Percentiles rank a stretch among this genome's conserved stretches.
Evolutionary conservation across 2,888 invertebrate species (phyloP).

Genomic region (Seira musarum): DNA sequence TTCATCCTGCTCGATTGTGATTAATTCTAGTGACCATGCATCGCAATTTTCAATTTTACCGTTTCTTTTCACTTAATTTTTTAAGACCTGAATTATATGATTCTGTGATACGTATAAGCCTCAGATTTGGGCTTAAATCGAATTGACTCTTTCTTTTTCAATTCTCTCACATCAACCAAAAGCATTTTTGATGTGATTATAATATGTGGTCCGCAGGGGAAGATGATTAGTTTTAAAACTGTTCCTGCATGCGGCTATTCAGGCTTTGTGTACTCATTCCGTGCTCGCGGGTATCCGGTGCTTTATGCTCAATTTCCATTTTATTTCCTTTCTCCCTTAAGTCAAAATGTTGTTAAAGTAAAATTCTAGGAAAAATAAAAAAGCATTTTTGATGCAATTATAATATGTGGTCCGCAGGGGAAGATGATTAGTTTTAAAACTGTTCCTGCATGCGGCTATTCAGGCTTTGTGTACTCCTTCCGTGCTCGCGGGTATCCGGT

Average conservation of each 20-base stretch:
- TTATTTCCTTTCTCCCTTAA: not conserved
- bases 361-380: conserved; percentile 51
- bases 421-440: conserved; percentile 11
- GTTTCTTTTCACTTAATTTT: too few species aligned
- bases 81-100: too few species aligned
- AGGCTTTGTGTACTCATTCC: too few species aligned
- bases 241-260: not conserved
- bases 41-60: too few species aligned
- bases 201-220: not conserved
- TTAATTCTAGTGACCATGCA: too few species aligned
- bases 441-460: conserved; percentile 2
- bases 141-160: too few species aligned
- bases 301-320: not conserved
- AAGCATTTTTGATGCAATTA: too few species aligned
- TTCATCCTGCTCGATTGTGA: too few species aligned
- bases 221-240: conserved; percentile 10
- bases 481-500: conserved; percentile 10
- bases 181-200: too few species aligned
- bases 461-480: not conserved
- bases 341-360: not conserved
- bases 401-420: not conserved
- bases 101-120: too few species aligned
- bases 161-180: too few species aligned
- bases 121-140: too few species aligned
- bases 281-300: conserved; percentile 10